Base-by-base conservation (phyloP, 1,140 invertebrate genomes). In the Asbolus verrucosus region DNA sequence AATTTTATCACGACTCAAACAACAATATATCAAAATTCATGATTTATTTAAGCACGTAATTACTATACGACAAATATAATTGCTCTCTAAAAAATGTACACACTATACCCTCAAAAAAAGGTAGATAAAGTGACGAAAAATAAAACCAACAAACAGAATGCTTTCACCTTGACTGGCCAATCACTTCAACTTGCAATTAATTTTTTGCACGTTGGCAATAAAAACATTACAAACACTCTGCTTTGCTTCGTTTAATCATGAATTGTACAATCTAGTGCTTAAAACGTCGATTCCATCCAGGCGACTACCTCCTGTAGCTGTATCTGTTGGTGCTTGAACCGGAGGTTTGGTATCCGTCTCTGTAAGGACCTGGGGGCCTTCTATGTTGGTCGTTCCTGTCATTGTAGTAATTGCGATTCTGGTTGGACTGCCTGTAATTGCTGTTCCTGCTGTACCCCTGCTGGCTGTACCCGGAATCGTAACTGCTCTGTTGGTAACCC, bases 351-450 rank as follows among this genome's bases (percentile, higher is more conserved):
- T 73, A 79, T 70, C 71, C 61, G 59, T 79, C 76, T 19, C 70
- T 72, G 41, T 78, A 77, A 0, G 78, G 77, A 16, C 78, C 78
- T n/a, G 74, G 74, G n/a, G 68, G 60, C 65, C 77, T 70, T 13
- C 46, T 59, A 5, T 27, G 14, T 11, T 63, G 43, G 24, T 69
- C 69, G 1, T 66, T 65, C 5, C 39, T 59, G 2, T 71, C 31
- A 11, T 70, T 3, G 33, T 62, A 39, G 14, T 62, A 9, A 41
- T 62, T 41, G 16, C 21, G 31, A 61, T 54, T 39, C 27, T 67
- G 46, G 15, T 70, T n/a, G 6, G 41, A 24, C 9, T 41, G 27
- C 8, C 67, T 30, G 27, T 68, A 41, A 5, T 66, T 67, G 19
- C 66, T 68, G 19, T 67, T 67, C 31, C 36, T 18, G 13, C 46